Evolutionary conservation across 2,113 vertebrate genomes (phyloP).

Genomic region (Chinchilla lanigera): DNA sequence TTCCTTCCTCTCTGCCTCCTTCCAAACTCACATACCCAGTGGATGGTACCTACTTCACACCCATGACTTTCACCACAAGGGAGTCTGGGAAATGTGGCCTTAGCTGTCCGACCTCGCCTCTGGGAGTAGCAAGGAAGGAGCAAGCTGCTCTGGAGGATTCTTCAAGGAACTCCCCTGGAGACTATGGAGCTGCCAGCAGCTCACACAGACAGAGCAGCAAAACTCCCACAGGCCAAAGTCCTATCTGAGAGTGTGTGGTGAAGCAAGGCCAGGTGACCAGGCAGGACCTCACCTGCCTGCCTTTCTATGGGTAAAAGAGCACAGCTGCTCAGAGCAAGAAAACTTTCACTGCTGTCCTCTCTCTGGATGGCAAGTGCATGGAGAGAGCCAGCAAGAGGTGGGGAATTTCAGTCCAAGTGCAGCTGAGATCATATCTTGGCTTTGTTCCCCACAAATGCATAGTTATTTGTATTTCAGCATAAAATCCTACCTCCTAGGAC

Average conservation of each 20-base stretch:
- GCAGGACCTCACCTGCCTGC: fast-evolving
- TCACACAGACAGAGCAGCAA: not conserved
- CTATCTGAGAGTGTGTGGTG: not conserved
- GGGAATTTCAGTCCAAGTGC: slow-evolving; percentile 74
- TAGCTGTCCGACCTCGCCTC: not conserved
- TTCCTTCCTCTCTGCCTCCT: not conserved
- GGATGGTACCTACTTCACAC: not conserved
- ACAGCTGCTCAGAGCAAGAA: slow-evolving; percentile 21
- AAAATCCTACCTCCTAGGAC: slow-evolving; percentile 74
- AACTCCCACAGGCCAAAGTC: not conserved
- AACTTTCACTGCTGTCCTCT: not conserved
- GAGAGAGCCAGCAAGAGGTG: not conserved
- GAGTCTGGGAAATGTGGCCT: not conserved
- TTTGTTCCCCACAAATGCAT: slow-evolving; percentile 77
- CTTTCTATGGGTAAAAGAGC: not conserved
- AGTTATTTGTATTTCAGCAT: slow-evolving; percentile 81
- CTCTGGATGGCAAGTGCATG: not conserved
- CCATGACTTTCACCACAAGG: not conserved
- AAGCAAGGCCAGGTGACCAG: not conserved
- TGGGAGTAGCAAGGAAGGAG: not conserved
- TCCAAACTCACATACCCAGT: not conserved
- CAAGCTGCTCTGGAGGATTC: not conserved
- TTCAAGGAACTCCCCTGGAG: not conserved
- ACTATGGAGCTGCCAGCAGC: not conserved
- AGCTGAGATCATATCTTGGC: slow-evolving; percentile 79